phyloP scores from a whole-genome alignment of 2,113 vertebrate genomes.

The Odontesthes bonariensis region DNA sequence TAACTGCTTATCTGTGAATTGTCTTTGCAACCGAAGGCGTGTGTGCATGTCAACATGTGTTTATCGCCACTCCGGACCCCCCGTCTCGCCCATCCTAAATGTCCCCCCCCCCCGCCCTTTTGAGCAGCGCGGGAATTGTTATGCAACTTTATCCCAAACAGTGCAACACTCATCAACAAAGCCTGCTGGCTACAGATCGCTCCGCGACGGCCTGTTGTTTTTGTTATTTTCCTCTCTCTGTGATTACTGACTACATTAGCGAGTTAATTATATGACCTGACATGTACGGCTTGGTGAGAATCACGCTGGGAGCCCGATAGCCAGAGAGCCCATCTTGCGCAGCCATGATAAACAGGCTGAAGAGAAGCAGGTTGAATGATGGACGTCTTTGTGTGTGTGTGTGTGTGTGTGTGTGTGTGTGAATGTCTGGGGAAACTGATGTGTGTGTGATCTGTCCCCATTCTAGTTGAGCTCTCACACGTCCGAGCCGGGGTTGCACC shows the following conservation, averaged over 20 bases:
- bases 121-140: constrained; percentile 48
- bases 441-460: constrained; percentile 28
- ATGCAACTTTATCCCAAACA: constrained; percentile 60
- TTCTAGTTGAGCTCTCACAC: constrained; percentile 37
- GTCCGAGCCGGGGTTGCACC: constrained; percentile 10
- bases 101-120: constrained; percentile 37
- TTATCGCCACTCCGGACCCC: constrained; percentile 36
- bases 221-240: constrained; percentile 54
- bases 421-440: not conserved
- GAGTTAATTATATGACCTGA: constrained; percentile 63
- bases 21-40: constrained; percentile 3
- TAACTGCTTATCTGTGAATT: not conserved
- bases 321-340: constrained; percentile 24
- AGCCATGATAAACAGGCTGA: constrained; percentile 36
- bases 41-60: constrained; percentile 52
- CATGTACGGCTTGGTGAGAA: constrained; percentile 58
- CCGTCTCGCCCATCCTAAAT: constrained; percentile 59
- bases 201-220: constrained; percentile 68
- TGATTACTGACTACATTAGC: constrained; percentile 64
- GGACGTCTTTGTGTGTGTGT: constrained; percentile 3
- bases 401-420: not conserved
- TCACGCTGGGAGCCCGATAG: not conserved
- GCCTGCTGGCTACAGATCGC: constrained; percentile 63
- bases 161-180: constrained; percentile 63
- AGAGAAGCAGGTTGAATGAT: constrained; percentile 31